These are phyloP conservation scores for Rhipidura dahli DNA, from an alignment of 2,113 vertebrate species.

Conservation along the genomic window DNA sequence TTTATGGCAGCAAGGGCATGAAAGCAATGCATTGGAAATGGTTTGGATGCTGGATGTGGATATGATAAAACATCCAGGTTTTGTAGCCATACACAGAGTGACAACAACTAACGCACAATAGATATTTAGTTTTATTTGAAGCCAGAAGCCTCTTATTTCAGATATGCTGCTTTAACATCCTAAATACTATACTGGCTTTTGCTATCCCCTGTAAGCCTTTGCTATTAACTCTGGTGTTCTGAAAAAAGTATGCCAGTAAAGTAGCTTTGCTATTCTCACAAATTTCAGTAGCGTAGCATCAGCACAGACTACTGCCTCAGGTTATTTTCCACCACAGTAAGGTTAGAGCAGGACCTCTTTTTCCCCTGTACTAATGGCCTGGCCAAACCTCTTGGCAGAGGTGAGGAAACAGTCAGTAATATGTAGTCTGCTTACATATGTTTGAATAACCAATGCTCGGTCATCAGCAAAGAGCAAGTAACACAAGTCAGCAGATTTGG, in stretches of 20 bases:
- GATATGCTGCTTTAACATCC: background rate
- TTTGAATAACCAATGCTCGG: background rate
- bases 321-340: constrained; percentile 32
- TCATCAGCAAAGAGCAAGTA: constrained; percentile 8
- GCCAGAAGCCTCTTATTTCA: background rate
- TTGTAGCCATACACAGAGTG: background rate
- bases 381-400: background rate
- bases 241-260: background rate
- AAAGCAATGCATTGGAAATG: background rate
- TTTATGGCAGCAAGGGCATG: background rate
- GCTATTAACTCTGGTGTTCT: background rate
- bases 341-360: constrained; percentile 3
- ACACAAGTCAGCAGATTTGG: background rate
- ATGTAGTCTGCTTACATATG: background rate
- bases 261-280: background rate
- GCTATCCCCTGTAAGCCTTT: background rate
- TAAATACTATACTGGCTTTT: background rate
- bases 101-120: background rate
- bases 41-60: background rate
- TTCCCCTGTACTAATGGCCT: background rate
- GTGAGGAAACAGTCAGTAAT: background rate
- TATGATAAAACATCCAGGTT: background rate
- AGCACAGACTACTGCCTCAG: background rate
- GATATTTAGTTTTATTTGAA: background rate
- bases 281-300: background rate